phyloP scores from a whole-genome alignment of 2,113 vertebrate species.

The Coreoperca whiteheadi region DNA sequence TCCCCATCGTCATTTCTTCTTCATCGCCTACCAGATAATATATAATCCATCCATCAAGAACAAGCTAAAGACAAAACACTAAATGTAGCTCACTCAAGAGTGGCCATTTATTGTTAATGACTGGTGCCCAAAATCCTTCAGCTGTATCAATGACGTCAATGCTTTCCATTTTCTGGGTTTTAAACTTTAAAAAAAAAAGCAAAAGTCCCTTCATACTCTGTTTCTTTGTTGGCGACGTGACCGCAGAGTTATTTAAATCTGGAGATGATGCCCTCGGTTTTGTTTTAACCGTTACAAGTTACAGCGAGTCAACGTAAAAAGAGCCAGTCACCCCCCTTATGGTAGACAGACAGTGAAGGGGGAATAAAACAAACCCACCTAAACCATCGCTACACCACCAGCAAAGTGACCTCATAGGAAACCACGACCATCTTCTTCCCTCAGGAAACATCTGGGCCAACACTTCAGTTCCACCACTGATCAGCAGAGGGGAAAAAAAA shows the following conservation, averaged over 20 bases:
- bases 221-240: neutral
- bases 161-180: too few species aligned
- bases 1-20: too few species aligned
- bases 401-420: slow-evolving; percentile 77
- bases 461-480: slow-evolving; percentile 71
- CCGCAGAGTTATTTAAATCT: neutral
- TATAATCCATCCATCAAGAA: too few species aligned
- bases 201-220: too few species aligned
- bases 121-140: neutral
- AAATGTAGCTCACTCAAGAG: neutral
- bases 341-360: neutral
- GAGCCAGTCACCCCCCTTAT: neutral
- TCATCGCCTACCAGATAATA: neutral
- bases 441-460: slow-evolving; percentile 88
- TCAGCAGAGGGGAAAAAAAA: slow-evolving; percentile 48
- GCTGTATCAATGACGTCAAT: neutral
- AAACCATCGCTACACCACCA: slow-evolving; percentile 11
- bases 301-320: neutral
- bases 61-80: neutral
- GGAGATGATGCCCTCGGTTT: neutral
- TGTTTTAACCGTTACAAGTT: too few species aligned
- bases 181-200: neutral
- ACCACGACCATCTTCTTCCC: slow-evolving; percentile 70
- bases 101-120: too few species aligned
- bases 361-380: neutral